phyloP scores from a whole-genome alignment of 2,888 invertebrate genomes.

The Trichopoda pennipes region DNA sequence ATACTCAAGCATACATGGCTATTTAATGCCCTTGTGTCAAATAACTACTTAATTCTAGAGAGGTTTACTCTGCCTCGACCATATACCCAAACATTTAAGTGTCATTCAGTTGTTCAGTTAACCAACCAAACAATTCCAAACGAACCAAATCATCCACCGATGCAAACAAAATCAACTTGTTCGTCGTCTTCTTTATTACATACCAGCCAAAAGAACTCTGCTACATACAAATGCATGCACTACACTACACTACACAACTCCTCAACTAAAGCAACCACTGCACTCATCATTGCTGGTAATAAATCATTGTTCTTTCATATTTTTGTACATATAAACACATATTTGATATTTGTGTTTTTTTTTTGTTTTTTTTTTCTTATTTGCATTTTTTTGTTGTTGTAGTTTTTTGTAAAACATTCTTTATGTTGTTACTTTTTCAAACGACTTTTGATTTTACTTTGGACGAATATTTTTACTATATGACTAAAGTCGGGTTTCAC shows the following conservation, averaged over 20 bases:
- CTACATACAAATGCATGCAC: conserved; percentile 21
- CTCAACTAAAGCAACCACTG: conserved; percentile 39
- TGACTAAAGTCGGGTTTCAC: conserved; percentile 30
- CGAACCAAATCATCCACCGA: conserved; percentile 43
- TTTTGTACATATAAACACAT: conserved; percentile 68
- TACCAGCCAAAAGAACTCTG: conserved; percentile 25
- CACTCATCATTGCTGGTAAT: conserved; percentile 70
- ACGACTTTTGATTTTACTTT: conserved; percentile 34
- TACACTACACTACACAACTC: conserved; percentile 17
- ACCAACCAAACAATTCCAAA: conserved; percentile 49
- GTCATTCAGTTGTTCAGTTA: conserved; percentile 13
- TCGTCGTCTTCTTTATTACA: conserved; percentile 34
- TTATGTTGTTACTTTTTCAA: conserved; percentile 23
- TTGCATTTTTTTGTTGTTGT: conserved; percentile 67
- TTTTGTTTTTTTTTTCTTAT: conserved; percentile 68
- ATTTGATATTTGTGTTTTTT: too few species aligned
- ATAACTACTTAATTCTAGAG: conserved; percentile 59
- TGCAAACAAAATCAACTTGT: conserved; percentile 20
- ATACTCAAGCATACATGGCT: conserved; percentile 29
- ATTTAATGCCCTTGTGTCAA: conserved; percentile 59
- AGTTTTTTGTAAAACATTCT: neutral
- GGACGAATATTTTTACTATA: conserved; percentile 11
- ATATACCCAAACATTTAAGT: conserved; percentile 29
- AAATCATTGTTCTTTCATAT: conserved; percentile 77
- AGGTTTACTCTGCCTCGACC: conserved; percentile 43